Evolutionary conservation across 2,888 invertebrate species (phyloP), one percentile per base, ranked within the genome.

Genomic region (Incurvaria masculella): DNA sequence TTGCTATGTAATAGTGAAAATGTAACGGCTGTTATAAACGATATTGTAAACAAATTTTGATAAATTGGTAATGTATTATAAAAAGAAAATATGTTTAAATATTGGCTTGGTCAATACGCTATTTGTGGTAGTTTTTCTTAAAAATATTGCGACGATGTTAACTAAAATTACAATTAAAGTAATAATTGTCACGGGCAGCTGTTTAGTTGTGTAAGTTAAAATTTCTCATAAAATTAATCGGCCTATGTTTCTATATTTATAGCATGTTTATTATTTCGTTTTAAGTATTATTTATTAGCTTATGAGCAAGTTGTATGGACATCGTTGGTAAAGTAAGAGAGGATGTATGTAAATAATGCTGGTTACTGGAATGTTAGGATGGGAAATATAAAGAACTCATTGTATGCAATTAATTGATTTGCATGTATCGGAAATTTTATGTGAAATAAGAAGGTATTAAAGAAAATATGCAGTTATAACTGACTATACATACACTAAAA

Each of bases 1-100:
- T 71, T 72, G 66, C 76, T 78, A 78, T 78, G 59, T 66, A 73
- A 75, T 78, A 76, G 76, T 76, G 65, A 73, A 71, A 66, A 63
- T 58, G 53, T 68, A 68, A 67, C 66, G 76, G 76, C 76, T 76
- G 76, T 76, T 75, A 72, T 73, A 70, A 33, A 33, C 14, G 74
- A 72, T 71, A 69, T 70, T 68, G 59, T 71, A 33, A 14, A 33
- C 14, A 11, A 3, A 4, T 33, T 14, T 33, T 33, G 33, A 33
- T 33, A 33, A 14, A n/a, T 33, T 33, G n/a, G n/a, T n/a, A n/a
- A n/a, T n/a, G n/a, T n/a, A n/a, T n/a, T n/a, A n/a, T n/a, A n/a
- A n/a, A n/a, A n/a, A n/a, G n/a, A n/a, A n/a, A n/a, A n/a, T n/a
- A n/a, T 33, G 8, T 11, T 4, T 4, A 33, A 33, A 33, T 14